Evolutionary conservation across 1,140 invertebrate species (phyloP).

Genomic region (Mylabris phalerata): DNA sequence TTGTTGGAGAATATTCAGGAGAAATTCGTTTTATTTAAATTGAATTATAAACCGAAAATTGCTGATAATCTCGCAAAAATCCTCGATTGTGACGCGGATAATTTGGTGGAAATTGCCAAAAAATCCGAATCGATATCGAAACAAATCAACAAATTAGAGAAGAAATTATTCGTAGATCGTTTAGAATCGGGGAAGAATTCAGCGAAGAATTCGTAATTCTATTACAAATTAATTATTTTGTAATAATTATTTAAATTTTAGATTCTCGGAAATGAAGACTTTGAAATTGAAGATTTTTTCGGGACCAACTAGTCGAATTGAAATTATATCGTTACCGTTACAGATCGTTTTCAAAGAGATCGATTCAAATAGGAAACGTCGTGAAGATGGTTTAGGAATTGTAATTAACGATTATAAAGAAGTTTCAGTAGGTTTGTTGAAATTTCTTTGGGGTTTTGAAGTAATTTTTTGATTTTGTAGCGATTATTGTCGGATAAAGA

Average conservation of each 20-base stretch:
- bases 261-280: slow-evolving; percentile 14
- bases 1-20: slow-evolving; percentile 5
- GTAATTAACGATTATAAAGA: not conserved
- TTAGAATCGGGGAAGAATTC: not conserved
- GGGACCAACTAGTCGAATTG: slow-evolving; percentile 21
- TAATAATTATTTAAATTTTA: slow-evolving; percentile 6
- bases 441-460: not conserved
- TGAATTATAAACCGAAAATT: not conserved
- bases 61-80: not conserved
- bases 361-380: not conserved
- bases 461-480: not conserved
- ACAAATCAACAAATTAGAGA: not conserved
- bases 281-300: slow-evolving; percentile 19
- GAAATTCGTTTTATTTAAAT: not conserved
- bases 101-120: not conserved
- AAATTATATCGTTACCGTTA: slow-evolving; percentile 17
- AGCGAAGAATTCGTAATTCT: not conserved
- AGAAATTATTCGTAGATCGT: not conserved
- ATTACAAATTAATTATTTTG: not conserved
- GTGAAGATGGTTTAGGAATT: too few relatives aligned
- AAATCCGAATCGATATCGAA: not conserved
- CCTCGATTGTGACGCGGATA: not conserved
- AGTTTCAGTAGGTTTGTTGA: not conserved
- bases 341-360: not conserved
- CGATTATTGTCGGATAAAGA: slow-evolving; percentile 15